Evolutionary conservation across 53 echinoderm and acorn worm species (phyloP), one percentile per base, ranked within the genome.

Genomic region (Crossaster papposus): DNA sequence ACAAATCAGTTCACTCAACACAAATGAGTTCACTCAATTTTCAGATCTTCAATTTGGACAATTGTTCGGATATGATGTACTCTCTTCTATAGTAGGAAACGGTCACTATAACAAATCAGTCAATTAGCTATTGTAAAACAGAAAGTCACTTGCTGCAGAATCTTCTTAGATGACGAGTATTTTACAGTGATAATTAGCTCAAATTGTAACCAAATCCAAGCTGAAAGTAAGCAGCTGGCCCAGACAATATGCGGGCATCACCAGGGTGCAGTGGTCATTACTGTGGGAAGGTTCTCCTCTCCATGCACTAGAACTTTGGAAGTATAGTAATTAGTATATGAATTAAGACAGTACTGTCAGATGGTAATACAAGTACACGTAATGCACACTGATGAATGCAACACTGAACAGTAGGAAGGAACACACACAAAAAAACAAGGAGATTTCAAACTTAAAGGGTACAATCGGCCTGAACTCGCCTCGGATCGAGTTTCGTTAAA

Each of bases 151-250:
- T 68, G 28, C 28, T 23, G 2, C 10, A 10, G 28, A 28, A 68
- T 68, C 28, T 74, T 36, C 36, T 35, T 35, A 32, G 22, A 32
- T 31, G 63, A 81, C 63, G n/a, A 62, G 23, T n/a, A 58, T 81
- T 62, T 58, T 32, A 30, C 9, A 7, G 35, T n/a, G 31, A 15
- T 82, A 85, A 85, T 85, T 72, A 85, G 85, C 73, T 30, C 30
- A 52, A 85, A 72, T 23, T 54, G 85, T 72, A 72, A 85, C 31
- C 54, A 72, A 72, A 85, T 52, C 73, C 13, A 8, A 32, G 72
- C 30, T 32, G 65, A 68, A 38, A 70, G 73, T 72, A 53, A 2
- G 32, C 85, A 85, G 85, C 85, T 85, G 85, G 85, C 17, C 73
- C 11, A 55, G 30, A 65, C 68, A 37, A 70, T 44, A 65, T 38